A percentile compares a stretch with the other conserved stretches of the same genome.
These are phyloP conservation scores for Plagiodera versicolora DNA, from an alignment of 2,888 invertebrate species.

Conservation along the genomic window DNA sequence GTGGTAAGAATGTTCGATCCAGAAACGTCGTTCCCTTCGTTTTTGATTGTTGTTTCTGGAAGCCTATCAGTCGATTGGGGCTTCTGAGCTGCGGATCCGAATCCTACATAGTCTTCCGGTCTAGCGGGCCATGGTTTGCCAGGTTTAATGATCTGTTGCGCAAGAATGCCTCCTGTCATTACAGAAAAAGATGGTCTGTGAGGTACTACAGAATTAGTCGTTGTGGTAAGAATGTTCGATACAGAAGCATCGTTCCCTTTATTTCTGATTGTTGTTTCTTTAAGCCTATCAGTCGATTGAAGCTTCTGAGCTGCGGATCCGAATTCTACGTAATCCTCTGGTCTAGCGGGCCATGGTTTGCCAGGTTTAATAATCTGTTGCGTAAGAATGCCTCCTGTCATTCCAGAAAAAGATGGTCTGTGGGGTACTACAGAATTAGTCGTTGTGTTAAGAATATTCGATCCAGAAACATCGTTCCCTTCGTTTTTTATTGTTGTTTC, in stretches of 20 bases:
- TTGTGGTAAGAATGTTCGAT: no score
- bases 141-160: constrained; percentile 29
- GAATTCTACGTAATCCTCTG: constrained; percentile 20
- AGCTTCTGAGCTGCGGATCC: not conserved
- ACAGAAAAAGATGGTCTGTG: constrained; percentile 15
- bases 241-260: not conserved
- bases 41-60: no score
- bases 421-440: not conserved
- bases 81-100: not conserved
- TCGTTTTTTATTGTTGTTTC: not conserved
- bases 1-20: not conserved
- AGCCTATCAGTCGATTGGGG: no score
- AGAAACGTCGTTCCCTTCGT: no score
- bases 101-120: constrained; percentile 18
- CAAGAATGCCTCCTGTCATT: not conserved
- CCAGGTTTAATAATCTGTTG: constrained; percentile 33
- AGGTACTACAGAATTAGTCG: no score
- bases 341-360: constrained; percentile 31
- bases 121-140: constrained; percentile 33
- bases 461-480: not conserved
- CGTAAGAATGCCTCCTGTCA: not conserved
- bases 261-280: constrained; percentile 9
- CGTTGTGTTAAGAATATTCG: not conserved
- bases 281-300: constrained; percentile 8
- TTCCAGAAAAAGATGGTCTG: constrained; percentile 12